These are phyloP conservation scores for Drosophila testacea DNA, from an alignment of 2,888 invertebrate genomes.

Conservation along the genomic window DNA sequence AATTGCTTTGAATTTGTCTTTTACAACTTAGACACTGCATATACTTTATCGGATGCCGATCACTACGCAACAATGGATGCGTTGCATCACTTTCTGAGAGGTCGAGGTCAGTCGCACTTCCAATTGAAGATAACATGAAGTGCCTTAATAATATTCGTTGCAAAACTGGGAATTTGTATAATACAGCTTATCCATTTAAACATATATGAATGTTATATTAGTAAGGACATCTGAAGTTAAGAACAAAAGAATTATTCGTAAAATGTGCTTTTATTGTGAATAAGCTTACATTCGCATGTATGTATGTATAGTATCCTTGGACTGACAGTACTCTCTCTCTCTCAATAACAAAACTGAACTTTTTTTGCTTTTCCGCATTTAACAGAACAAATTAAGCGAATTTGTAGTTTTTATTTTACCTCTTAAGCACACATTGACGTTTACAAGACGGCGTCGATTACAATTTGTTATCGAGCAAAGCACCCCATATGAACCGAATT, in stretches of 20 bases:
- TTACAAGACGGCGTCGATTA: constrained; percentile 20
- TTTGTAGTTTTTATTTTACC: neutral
- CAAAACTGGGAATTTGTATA: neutral
- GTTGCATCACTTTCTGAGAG: constrained; percentile 83
- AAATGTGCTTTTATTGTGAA: neutral
- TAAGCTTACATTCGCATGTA: no score
- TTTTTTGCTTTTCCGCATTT: neutral
- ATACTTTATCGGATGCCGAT: constrained; percentile 62
- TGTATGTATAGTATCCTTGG: neutral
- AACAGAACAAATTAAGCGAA: neutral
- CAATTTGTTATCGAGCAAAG: constrained; percentile 8
- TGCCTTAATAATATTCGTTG: constrained; percentile 9
- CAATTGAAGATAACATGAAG: constrained; percentile 1
- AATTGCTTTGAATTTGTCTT: constrained; percentile 59
- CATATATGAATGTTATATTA: neutral
- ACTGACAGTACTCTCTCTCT: neutral
- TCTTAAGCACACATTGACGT: neutral
- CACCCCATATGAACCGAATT: no score
- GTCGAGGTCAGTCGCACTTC: constrained; percentile 35
- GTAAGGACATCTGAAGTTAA: no score
- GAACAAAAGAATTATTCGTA: neutral
- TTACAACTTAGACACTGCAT: constrained; percentile 80
- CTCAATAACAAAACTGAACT: neutral
- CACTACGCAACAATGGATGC: constrained; percentile 75
- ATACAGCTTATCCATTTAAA: constrained; percentile 31